Percentiles rank a stretch among this genome's conserved stretches.
These are phyloP conservation scores for Lathamus discolor DNA, from an alignment of 2,113 vertebrate species.

Conservation along the genomic window DNA sequence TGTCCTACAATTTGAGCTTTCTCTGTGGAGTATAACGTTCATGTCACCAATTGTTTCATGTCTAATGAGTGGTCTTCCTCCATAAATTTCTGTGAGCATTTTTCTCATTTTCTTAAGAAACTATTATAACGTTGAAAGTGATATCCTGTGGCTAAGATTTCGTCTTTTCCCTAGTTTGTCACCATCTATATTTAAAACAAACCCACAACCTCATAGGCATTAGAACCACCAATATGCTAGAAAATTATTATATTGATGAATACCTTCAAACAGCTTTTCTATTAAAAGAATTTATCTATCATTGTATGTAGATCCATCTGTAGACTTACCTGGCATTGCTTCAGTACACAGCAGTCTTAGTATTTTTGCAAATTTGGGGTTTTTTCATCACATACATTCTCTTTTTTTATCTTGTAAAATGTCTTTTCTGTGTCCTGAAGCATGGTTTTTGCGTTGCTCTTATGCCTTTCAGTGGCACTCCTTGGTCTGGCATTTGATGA, in stretches of 20 bases:
- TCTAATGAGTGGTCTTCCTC: neutral
- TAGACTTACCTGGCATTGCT: neutral
- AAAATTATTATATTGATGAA: neutral
- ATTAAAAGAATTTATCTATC: neutral
- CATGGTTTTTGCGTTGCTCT: neutral
- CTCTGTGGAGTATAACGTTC: neutral
- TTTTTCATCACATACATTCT: neutral
- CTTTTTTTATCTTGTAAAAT: neutral
- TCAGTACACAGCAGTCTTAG: neutral
- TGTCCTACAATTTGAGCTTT: neutral
- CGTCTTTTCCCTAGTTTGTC: neutral
- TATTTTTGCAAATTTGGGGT: neutral
- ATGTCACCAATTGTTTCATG: neutral
- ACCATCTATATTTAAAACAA: neutral
- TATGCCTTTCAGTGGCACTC: neutral
- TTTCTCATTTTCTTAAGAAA: neutral
- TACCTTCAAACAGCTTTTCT: neutral
- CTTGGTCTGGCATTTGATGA: neutral
- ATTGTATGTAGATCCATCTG: neutral
- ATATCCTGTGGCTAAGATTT: neutral
- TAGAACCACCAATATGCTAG: neutral
- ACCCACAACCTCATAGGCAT: neutral
- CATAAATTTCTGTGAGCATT: neutral
- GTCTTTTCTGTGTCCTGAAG: neutral
- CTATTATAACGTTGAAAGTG: neutral